phyloP scores from a whole-genome alignment of 2,888 invertebrate species.

The Calliopum simillimum region DNA sequence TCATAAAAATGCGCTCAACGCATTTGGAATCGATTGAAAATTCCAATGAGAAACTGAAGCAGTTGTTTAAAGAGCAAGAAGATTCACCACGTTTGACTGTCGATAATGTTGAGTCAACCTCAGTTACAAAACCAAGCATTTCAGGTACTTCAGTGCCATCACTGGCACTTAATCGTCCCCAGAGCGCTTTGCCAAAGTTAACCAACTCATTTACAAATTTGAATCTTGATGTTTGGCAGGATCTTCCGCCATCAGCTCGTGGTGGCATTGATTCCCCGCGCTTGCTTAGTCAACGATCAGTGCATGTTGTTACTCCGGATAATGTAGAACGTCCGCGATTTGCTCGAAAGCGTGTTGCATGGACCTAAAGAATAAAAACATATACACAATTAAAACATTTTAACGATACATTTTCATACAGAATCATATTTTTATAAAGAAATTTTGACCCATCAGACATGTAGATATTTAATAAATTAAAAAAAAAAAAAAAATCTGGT shows the following conservation, averaged over 20 bases:
- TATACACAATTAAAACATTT: too few relatives aligned
- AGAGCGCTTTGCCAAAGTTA: slow-evolving; percentile 33
- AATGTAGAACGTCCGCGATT: slow-evolving; percentile 56
- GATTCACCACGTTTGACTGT: slow-evolving; percentile 41
- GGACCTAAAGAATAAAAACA: slow-evolving; percentile 52
- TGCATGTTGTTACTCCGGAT: slow-evolving; percentile 53
- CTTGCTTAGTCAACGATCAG: slow-evolving; percentile 49
- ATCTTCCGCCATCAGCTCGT: slow-evolving; percentile 45
- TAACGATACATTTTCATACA: too few relatives aligned
- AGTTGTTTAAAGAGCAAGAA: slow-evolving; percentile 55
- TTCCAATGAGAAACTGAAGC: slow-evolving; percentile 63
- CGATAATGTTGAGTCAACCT: background rate
- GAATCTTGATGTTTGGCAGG: slow-evolving; percentile 57
- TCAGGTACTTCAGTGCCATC: background rate
- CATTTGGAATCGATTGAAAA: slow-evolving; percentile 63
- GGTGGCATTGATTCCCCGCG: slow-evolving; percentile 50
- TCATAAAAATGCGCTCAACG: slow-evolving; percentile 58
- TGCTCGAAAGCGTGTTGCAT: slow-evolving; percentile 62
- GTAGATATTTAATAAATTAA: too few relatives aligned
- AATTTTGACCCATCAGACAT: too few relatives aligned
- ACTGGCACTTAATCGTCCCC: too few relatives aligned
- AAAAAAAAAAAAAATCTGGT: too few relatives aligned
- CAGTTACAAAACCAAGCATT: slow-evolving; percentile 5
- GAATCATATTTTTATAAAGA: too few relatives aligned
- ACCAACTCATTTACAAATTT: slow-evolving; percentile 57